These are phyloP conservation scores for Listrodromus nycthemerus DNA, from an alignment of 2,888 invertebrate species.

Conservation along the genomic window DNA sequence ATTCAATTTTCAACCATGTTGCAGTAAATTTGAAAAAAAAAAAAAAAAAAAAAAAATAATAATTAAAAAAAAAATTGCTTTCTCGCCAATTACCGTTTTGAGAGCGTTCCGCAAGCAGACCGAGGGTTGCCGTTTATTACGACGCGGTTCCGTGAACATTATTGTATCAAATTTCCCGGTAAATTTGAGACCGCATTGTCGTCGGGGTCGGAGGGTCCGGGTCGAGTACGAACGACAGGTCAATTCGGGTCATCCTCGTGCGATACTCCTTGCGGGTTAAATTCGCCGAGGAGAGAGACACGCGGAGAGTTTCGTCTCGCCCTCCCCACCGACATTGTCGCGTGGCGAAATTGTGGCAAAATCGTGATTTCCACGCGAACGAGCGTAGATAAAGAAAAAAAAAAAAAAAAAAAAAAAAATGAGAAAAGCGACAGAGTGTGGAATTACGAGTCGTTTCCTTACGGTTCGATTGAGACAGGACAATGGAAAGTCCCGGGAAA, in stretches of 20 bases:
- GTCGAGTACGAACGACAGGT: slow-evolving; percentile 20
- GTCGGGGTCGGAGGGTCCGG: not conserved
- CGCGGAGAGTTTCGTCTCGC: slow-evolving; percentile 20
- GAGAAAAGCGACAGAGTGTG: not conserved
- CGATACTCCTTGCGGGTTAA: slow-evolving; percentile 11
- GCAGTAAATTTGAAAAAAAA: too few relatives aligned
- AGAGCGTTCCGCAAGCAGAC: not conserved
- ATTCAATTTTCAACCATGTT: too few relatives aligned
- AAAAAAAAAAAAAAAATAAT: not conserved
- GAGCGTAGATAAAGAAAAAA: not conserved
- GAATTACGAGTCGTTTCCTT: slow-evolving; percentile 12
- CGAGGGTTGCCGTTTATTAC: not conserved
- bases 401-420: slow-evolving; percentile 8
- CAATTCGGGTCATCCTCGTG: slow-evolving; percentile 50
- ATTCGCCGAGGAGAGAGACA: slow-evolving; percentile 31
- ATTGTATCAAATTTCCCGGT: slow-evolving; percentile 54
- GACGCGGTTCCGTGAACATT: slow-evolving; percentile 4
- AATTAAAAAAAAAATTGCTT: not conserved
- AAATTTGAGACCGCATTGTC: slow-evolving; percentile 54
- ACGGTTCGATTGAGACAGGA: slow-evolving; percentile 6
- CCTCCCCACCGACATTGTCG: slow-evolving; percentile 18
- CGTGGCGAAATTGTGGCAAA: slow-evolving; percentile 21
- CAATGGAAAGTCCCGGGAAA: not conserved
- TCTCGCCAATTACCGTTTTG: not conserved
- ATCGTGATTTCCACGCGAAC: slow-evolving; percentile 17